Conservation (phyloP, 1,140 invertebrate species). For the Sitobion miscanthi region DNA sequence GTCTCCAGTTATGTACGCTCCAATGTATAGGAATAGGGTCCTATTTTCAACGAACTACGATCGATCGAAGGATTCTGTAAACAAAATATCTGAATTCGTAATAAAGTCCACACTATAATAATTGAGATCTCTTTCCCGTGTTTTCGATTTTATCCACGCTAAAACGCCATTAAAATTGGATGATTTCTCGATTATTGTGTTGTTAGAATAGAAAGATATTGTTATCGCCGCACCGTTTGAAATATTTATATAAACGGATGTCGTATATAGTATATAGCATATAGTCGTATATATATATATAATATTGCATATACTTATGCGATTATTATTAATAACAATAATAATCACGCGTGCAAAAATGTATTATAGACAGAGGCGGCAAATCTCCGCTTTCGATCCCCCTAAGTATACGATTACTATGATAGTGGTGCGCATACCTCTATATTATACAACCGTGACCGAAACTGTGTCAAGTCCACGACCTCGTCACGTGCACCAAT, state of each 20-base stretch:
- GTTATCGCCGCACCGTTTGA: background rate
- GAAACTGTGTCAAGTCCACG: constrained; percentile 44
- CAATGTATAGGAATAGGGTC: background rate
- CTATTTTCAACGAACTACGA: background rate
- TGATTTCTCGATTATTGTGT: background rate
- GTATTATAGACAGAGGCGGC: background rate
- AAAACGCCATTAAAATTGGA: background rate
- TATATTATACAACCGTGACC: constrained; percentile 1
- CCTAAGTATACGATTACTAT: background rate
- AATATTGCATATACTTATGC: no score
- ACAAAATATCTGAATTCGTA: background rate
- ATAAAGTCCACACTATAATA: background rate
- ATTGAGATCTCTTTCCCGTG: background rate
- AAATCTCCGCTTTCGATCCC: background rate
- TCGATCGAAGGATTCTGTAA: background rate
- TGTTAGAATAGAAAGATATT: background rate
- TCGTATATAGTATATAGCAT: no score
- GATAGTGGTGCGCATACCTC: background rate
- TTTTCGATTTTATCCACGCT: background rate
- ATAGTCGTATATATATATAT: background rate
- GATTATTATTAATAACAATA: background rate
- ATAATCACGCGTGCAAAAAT: background rate
- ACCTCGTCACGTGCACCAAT: background rate
- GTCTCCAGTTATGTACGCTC: background rate
- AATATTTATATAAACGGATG: background rate